Evolutionary conservation across 2,113 vertebrate genomes (phyloP).

Genomic region (Saguinus midas): DNA sequence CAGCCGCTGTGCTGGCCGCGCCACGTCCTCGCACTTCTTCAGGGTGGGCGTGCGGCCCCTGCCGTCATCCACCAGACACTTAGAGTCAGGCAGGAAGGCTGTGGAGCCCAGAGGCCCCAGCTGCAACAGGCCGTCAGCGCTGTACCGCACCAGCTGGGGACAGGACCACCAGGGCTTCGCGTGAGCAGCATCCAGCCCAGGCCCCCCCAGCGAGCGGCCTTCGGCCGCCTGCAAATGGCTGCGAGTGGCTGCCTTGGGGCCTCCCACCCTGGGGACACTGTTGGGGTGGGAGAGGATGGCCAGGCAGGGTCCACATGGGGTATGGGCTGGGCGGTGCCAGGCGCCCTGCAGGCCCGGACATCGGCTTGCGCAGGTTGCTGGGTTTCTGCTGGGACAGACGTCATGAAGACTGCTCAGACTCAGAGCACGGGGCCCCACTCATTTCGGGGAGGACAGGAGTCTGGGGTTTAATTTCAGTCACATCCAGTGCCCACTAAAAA

Average conservation of each 20-base stretch:
- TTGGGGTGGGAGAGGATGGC: too few relatives aligned
- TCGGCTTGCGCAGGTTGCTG: too few relatives aligned
- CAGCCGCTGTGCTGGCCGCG: slow-evolving; percentile 90
- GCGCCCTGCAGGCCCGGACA: fast-evolving
- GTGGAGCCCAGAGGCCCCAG: slow-evolving; percentile 96
- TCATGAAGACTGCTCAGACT: background rate
- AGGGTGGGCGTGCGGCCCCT: slow-evolving; percentile 90
- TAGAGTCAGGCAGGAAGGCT: slow-evolving; percentile 95
- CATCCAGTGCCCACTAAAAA: too few relatives aligned
- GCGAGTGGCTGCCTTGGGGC: background rate
- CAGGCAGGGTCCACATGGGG: background rate
- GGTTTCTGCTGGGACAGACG: background rate
- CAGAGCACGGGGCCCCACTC: background rate
- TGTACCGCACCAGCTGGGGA: slow-evolving; percentile 88
- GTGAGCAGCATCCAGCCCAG: fast-evolving
- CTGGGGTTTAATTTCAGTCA: background rate
- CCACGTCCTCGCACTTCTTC: slow-evolving; percentile 92
- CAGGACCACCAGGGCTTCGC: fast-evolving
- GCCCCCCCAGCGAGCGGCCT: background rate
- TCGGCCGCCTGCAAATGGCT: too few relatives aligned
- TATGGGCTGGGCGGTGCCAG: fast-evolving
- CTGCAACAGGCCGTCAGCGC: slow-evolving; percentile 93
- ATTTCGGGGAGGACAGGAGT: background rate
- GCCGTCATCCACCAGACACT: slow-evolving; percentile 95
- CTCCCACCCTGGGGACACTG: background rate